Base-by-base conservation (phyloP, 1,140 invertebrate species). In the Cheumatopsyche charites region DNA sequence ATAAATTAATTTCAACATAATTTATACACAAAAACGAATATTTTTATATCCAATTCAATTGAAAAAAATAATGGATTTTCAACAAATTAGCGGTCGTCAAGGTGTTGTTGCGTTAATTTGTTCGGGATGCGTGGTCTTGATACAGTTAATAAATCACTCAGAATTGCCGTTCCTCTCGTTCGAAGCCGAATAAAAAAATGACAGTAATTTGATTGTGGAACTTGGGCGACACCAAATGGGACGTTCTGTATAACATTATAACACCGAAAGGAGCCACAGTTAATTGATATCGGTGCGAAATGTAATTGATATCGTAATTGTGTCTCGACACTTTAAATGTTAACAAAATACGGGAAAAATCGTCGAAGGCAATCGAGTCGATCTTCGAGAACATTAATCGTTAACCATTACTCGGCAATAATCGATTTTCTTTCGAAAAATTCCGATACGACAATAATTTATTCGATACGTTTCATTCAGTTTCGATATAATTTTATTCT, bases 101-200 rank as follows among this genome's bases (percentile, higher is more conserved):
- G 29, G 58, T 71, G 62, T 71, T 71, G 62, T 45, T 70, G 69
- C 70, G 29, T 74, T 74, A 74, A 74, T 74, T 71, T 71, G 69
- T 67, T 71, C 61, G 45, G 69, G 70, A 74, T 71, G 70, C 69
- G 66, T 69, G 63, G 58, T 68, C 58, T 58, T 58, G 67, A 55
- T 66, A 47, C 67, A 55, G 67, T 55, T 70, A 70, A 70, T 70
- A 62, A 58, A 70, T 70, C 52, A 70, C 58, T 29, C 23, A 26
- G 12, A 41, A 47, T 15, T 13, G 41, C n/a, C 41, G 29, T 36
- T 36, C 29, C 3, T 3, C 29, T 36, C 29, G 29, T 36, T 47
- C 43, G 55, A 2, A 3, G 49, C 3, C 49, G 11, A 2, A 4
- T 1, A 58, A 58, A 23, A 58, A 58, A 58, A 66, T 66, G 63